These are phyloP conservation scores for Mastacembelus armatus DNA, from an alignment of 2,797 vertebrate genomes.

Conservation along the genomic window DNA sequence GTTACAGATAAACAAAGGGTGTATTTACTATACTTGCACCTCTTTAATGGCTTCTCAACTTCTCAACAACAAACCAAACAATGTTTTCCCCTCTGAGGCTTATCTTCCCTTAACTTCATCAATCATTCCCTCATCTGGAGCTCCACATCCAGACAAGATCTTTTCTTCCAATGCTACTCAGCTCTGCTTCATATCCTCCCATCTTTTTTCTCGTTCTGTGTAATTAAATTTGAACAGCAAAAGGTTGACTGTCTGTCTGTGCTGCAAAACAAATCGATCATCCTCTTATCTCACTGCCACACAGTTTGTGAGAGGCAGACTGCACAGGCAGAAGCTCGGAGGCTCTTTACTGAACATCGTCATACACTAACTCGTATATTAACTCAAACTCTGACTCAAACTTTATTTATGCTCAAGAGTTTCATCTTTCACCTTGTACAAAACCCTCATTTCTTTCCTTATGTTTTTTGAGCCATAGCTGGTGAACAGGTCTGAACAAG, in stretches of 20 bases:
- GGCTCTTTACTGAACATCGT: slow-evolving; percentile 18
- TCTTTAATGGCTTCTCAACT: background rate
- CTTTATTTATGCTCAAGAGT: background rate
- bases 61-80: background rate
- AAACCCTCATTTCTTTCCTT: background rate
- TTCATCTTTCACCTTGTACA: background rate
- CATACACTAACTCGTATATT: too few relatives aligned
- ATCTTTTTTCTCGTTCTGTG: slow-evolving; percentile 47
- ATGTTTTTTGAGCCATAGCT: background rate
- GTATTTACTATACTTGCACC: background rate
- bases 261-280: slow-evolving; percentile 77
- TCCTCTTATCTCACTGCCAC: slow-evolving; percentile 63
- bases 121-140: slow-evolving; percentile 5
- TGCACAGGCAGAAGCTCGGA: slow-evolving; percentile 18
- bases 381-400: too few relatives aligned
- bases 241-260: slow-evolving; percentile 69
- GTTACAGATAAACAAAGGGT: slow-evolving; percentile 1
- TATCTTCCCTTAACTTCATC: slow-evolving; percentile 5
- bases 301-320: slow-evolving; percentile 19
- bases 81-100: background rate
- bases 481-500: background rate
- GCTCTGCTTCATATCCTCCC: slow-evolving; percentile 36
- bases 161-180: slow-evolving; percentile 24
- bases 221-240: slow-evolving; percentile 72
- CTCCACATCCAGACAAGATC: slow-evolving; percentile 20